A percentile compares a stretch with the other conserved stretches of the same genome.
These are phyloP conservation scores for Plebejus anna DNA, from an alignment of 2,888 invertebrate genomes.

Conservation along the genomic window DNA sequence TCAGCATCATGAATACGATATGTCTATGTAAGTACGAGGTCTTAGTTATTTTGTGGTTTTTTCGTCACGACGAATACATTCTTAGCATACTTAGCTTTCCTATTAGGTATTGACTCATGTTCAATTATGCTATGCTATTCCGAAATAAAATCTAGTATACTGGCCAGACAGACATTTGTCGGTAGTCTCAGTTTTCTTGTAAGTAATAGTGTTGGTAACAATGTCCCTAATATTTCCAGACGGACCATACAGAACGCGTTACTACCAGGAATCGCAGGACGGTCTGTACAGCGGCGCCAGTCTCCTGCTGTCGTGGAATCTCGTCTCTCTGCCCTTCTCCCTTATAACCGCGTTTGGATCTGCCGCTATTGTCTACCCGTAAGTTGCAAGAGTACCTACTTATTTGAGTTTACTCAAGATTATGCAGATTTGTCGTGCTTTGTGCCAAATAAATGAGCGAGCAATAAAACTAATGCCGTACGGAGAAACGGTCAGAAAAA, in stretches of 20 bases:
- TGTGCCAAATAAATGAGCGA: too few relatives aligned
- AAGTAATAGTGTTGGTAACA: not conserved
- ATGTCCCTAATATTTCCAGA: slow-evolving; percentile 65
- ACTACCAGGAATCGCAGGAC: slow-evolving; percentile 94
- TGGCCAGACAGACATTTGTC: too few relatives aligned
- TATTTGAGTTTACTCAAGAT: not conserved
- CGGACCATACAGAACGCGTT: slow-evolving; percentile 92
- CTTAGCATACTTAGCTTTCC: too few relatives aligned
- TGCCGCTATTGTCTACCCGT: slow-evolving; percentile 87
- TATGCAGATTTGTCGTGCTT: too few relatives aligned
- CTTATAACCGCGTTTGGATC: slow-evolving; percentile 86
- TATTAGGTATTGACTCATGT: too few relatives aligned
- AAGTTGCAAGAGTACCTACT: slow-evolving; percentile 47
- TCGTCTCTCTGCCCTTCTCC: slow-evolving; percentile 91
- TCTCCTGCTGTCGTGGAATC: slow-evolving; percentile 88
- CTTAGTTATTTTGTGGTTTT: too few relatives aligned
- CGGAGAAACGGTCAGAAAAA: too few relatives aligned
- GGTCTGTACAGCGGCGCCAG: slow-evolving; percentile 93
- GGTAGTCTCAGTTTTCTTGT: too few relatives aligned
- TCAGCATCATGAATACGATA: slow-evolving; percentile 84
- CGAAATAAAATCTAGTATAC: too few relatives aligned
- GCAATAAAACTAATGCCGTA: too few relatives aligned
- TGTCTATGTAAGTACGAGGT: slow-evolving; percentile 81
- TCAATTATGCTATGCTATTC: too few relatives aligned
- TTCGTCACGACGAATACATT: too few relatives aligned